These are phyloP conservation scores for Galaxias olidus DNA, from an alignment of 2,797 vertebrate species.

Conservation along the genomic window DNA sequence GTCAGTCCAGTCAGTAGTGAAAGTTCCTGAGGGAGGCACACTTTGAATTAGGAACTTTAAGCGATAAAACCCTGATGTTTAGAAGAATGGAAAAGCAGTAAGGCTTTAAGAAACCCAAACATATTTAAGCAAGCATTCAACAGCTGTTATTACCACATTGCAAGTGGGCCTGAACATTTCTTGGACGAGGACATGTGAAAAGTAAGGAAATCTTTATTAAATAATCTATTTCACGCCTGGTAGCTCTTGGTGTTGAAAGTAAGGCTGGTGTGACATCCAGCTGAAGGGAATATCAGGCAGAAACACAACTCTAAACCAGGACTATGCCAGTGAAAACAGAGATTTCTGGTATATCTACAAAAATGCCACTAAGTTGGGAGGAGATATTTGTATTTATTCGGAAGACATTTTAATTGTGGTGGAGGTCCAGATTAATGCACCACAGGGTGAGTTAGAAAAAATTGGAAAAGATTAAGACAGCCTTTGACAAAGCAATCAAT, in stretches of 20 bases:
- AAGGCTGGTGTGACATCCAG: constrained; percentile 45
- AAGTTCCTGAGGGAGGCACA: constrained; percentile 14
- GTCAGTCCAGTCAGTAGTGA: background rate
- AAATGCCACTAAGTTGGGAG: constrained; percentile 60
- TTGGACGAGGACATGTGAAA: constrained; percentile 29
- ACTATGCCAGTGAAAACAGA: constrained; percentile 66
- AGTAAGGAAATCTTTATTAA: constrained; percentile 51
- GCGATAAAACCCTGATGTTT: constrained; percentile 25
- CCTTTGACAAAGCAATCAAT: too few relatives aligned
- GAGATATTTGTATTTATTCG: constrained; percentile 25
- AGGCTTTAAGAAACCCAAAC: constrained; percentile 39
- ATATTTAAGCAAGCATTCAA: constrained; percentile 13
- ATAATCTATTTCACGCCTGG: constrained; percentile 61
- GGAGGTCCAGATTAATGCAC: constrained; percentile 14
- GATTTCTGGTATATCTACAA: constrained; percentile 56
- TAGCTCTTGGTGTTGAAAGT: constrained; percentile 45
- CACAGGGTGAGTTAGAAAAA: background rate
- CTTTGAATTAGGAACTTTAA: constrained; percentile 4
- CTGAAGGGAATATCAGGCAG: constrained; percentile 57
- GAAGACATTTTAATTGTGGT: constrained; percentile 60
- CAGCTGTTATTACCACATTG: constrained; percentile 16
- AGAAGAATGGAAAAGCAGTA: constrained; percentile 40
- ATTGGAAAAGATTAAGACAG: too few relatives aligned
- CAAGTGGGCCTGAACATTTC: constrained; percentile 20
- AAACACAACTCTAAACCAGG: constrained; percentile 39